Conservation (phyloP, 2,888 invertebrate species). For the Oscheius onirici region DNA sequence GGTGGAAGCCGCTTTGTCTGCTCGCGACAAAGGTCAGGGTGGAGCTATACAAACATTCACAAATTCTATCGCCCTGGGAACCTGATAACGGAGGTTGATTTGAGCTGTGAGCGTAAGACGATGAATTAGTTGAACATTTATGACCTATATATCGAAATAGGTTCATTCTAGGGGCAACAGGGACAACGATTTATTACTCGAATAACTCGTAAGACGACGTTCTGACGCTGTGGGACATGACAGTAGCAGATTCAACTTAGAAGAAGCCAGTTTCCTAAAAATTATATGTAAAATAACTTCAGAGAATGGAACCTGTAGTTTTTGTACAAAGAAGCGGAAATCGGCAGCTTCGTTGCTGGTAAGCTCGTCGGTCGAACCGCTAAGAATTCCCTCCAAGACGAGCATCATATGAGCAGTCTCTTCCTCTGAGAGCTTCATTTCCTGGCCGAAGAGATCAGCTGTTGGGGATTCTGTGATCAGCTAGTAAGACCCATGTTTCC, state of each 20-base stretch:
- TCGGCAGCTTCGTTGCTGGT: constrained; percentile 66
- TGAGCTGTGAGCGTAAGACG: not conserved
- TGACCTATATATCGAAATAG: not conserved
- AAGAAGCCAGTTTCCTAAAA: constrained; percentile 67
- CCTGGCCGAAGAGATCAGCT: constrained; percentile 62
- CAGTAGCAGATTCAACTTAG: constrained; percentile 37
- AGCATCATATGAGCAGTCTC: constrained; percentile 61
- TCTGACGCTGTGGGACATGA: not conserved
- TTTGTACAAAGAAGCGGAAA: constrained; percentile 70
- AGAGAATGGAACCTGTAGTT: constrained; percentile 49
- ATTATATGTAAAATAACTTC: not conserved
- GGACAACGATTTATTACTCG: constrained; percentile 35
- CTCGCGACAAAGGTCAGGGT: not conserved
- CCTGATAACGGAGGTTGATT: constrained; percentile 4
- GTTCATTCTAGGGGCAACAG: constrained; percentile 8
- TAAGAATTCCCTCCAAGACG: constrained; percentile 62
- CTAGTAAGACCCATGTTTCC: not conserved
- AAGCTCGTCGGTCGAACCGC: constrained; percentile 61
- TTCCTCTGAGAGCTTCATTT: constrained; percentile 59
- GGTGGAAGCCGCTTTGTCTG: not conserved
- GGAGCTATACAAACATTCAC: constrained; percentile 22
- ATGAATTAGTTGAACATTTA: constrained; percentile 19
- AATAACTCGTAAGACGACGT: constrained; percentile 34
- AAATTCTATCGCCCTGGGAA: constrained; percentile 26
- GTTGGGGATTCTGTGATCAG: constrained; percentile 66